These are phyloP conservation scores for Odontamblyopus lacepedii DNA, from an alignment of 2,797 vertebrate species.

Conservation along the genomic window DNA sequence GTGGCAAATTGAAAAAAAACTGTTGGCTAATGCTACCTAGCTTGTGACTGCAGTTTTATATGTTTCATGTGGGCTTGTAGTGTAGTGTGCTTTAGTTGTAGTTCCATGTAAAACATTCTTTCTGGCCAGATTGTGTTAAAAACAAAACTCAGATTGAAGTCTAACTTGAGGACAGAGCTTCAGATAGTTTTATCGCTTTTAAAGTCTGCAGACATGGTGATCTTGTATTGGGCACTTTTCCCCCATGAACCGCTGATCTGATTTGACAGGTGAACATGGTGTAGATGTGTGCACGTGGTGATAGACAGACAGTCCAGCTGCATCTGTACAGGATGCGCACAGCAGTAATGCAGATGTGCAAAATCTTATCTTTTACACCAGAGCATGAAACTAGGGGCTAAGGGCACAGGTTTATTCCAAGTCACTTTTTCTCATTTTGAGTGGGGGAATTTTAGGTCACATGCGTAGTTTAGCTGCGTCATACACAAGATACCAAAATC, in stretches of 20 bases:
- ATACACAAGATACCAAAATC: too few relatives aligned
- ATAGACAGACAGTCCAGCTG: slow-evolving; percentile 22
- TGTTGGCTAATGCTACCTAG: too few relatives aligned
- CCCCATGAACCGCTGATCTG: background rate
- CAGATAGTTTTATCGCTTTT: background rate
- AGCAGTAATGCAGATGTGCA: slow-evolving; percentile 46
- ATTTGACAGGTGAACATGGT: background rate
- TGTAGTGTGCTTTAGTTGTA: too few relatives aligned
- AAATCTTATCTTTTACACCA: slow-evolving; percentile 55
- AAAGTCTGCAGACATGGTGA: background rate
- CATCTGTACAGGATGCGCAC: slow-evolving; percentile 28
- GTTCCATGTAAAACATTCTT: too few relatives aligned
- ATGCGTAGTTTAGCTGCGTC: too few relatives aligned
- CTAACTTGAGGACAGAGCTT: too few relatives aligned
- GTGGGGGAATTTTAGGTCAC: slow-evolving; percentile 6
- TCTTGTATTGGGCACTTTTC: background rate
- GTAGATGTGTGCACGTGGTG: slow-evolving; percentile 5
- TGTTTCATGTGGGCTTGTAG: too few relatives aligned
- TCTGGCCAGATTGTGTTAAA: too few relatives aligned
- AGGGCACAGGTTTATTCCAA: slow-evolving; percentile 49
- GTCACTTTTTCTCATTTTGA: slow-evolving; percentile 9
- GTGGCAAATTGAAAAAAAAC: too few relatives aligned
- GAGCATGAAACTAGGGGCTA: slow-evolving; percentile 53
- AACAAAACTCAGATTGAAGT: too few relatives aligned
- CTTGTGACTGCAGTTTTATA: too few relatives aligned